phyloP scores from a whole-genome alignment of 2,113 vertebrate genomes.

The Leptosomus discolor region DNA sequence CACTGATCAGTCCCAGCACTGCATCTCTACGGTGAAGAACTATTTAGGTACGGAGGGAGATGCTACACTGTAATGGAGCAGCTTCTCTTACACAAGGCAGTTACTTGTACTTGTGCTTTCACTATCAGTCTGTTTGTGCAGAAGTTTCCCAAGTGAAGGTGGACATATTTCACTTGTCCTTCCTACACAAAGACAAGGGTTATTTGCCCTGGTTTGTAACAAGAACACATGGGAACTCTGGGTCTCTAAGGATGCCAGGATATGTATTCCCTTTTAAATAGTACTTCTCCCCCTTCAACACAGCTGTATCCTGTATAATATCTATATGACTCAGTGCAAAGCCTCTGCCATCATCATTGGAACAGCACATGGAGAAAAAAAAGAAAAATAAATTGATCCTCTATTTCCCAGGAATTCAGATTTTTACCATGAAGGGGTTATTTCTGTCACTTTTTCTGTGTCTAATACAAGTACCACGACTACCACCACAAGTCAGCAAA shows the following conservation, averaged over 20 bases:
- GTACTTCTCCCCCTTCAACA: neutral
- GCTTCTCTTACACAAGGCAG: neutral
- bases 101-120: neutral
- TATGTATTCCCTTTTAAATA: neutral
- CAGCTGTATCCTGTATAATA: neutral
- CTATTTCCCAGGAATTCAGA: neutral
- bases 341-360: neutral
- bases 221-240: neutral
- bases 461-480: neutral
- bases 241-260: neutral
- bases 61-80: neutral
- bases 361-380: neutral
- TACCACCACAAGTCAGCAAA: neutral
- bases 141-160: neutral
- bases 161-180: neutral
- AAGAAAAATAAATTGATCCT: neutral
- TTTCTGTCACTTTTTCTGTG: neutral
- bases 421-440: neutral
- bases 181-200: neutral
- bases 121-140: neutral
- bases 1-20: neutral
- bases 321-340: neutral
- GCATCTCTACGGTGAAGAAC: neutral
- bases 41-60: neutral
- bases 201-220: neutral